phyloP scores from a whole-genome alignment of 2,888 invertebrate genomes.

The Microplitis manilae region DNA sequence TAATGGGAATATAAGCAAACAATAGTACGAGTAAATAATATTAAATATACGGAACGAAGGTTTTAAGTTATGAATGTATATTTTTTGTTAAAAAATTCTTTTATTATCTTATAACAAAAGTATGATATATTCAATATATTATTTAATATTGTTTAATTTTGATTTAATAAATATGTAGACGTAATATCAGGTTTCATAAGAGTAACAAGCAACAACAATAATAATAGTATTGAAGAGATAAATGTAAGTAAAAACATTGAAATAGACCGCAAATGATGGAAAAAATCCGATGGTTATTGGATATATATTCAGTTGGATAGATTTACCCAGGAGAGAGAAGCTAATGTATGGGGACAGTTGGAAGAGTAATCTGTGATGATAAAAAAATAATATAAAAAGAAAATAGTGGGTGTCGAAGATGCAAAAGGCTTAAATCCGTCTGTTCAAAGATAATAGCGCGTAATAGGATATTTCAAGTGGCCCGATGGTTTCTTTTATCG shows the following conservation, averaged over 20 bases:
- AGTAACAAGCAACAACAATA: not conserved
- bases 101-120: too few relatives aligned
- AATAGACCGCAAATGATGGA: not conserved
- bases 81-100: too few relatives aligned
- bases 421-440: slow-evolving; percentile 44
- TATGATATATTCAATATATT: too few relatives aligned
- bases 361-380: slow-evolving; percentile 22
- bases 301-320: slow-evolving; percentile 28
- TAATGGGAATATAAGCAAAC: not conserved
- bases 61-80: too few relatives aligned
- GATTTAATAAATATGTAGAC: too few relatives aligned
- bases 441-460: slow-evolving; percentile 63
- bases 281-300: slow-evolving; percentile 20
- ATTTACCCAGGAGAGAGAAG: slow-evolving; percentile 13
- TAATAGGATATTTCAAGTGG: slow-evolving; percentile 69
- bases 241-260: not conserved
- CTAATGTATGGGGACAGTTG: not conserved
- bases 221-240: not conserved
- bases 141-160: too few relatives aligned
- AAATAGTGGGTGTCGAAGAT: slow-evolving; percentile 31
- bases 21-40: not conserved
- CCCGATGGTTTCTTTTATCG: slow-evolving; percentile 68
- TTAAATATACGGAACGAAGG: not conserved
- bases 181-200: not conserved
- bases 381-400: slow-evolving; percentile 18